Evolutionary conservation across 2,888 invertebrate genomes (phyloP).

Genomic region (Cetonia aurata): DNA sequence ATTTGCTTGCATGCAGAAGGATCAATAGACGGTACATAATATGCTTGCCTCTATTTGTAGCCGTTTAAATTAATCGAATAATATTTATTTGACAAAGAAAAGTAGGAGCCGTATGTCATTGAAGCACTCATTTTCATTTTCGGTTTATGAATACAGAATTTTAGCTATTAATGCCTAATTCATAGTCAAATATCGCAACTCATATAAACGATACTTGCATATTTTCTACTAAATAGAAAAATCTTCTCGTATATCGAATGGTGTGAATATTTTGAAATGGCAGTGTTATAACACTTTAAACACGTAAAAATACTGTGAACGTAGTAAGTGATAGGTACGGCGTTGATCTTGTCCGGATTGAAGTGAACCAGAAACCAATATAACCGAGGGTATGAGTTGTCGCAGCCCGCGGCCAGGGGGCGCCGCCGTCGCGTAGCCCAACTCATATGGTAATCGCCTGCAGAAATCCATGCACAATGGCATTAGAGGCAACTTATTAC

Average conservation of each 20-base stretch:
- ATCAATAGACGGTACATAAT: background rate
- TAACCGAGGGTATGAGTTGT: slow-evolving; percentile 63
- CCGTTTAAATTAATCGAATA: too few relatives aligned
- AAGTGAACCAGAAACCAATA: slow-evolving; percentile 67
- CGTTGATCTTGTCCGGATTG: slow-evolving; percentile 66
- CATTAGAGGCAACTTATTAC: slow-evolving; percentile 68
- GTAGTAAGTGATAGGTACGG: slow-evolving; percentile 59
- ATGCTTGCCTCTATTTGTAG: background rate
- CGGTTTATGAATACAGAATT: too few relatives aligned
- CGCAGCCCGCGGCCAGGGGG: slow-evolving; percentile 59
- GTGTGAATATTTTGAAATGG: too few relatives aligned
- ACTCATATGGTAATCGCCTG: slow-evolving; percentile 67
- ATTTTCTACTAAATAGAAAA: too few relatives aligned
- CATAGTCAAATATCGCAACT: too few relatives aligned
- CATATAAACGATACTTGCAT: too few relatives aligned
- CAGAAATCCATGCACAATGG: slow-evolving; percentile 67
- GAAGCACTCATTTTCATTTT: too few relatives aligned
- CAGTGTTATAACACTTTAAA: slow-evolving; percentile 38
- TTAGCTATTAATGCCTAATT: too few relatives aligned
- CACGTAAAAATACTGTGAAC: slow-evolving; percentile 43
- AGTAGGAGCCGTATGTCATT: too few relatives aligned
- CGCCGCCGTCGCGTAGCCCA: slow-evolving; percentile 55
- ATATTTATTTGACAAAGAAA: too few relatives aligned
- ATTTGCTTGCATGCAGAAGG: background rate
- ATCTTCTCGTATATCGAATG: too few relatives aligned